Evolutionary conservation across 2,888 invertebrate genomes (phyloP).

Genomic region (Artemia sp.): DNA sequence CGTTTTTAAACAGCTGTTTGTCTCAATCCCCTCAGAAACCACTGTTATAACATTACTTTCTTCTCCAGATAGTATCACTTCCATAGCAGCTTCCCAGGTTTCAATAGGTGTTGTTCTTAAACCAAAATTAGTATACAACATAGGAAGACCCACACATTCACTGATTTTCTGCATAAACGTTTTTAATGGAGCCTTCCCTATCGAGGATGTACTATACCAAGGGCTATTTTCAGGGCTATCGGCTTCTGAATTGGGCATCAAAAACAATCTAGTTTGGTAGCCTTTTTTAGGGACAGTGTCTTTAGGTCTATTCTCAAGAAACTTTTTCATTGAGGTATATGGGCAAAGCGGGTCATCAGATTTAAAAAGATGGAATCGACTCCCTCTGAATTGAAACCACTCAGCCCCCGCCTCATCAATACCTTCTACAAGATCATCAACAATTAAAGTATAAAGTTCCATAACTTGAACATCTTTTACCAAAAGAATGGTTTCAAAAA

Average conservation of each 20-base stretch:
- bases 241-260: neutral
- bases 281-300: neutral
- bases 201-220: neutral
- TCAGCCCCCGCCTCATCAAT: neutral
- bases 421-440: neutral
- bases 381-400: neutral
- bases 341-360: neutral
- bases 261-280: neutral
- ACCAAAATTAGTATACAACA: neutral
- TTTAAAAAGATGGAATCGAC: neutral
- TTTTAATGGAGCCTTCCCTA: neutral
- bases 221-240: neutral
- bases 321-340: neutral
- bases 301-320: neutral
- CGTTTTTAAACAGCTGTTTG: too few relatives aligned
- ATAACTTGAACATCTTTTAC: neutral
- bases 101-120: slow-evolving; percentile 6
- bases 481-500: slow-evolving; percentile 2
- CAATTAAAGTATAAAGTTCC: neutral
- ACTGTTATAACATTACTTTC: neutral
- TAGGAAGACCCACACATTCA: neutral
- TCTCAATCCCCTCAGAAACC: too few relatives aligned
- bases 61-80: slow-evolving; percentile 5
- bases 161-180: slow-evolving; percentile 10
- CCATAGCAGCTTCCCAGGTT: neutral